Evolutionary conservation across 2,888 invertebrate genomes (phyloP).

Genomic region (Drosophila mulleri): DNA sequence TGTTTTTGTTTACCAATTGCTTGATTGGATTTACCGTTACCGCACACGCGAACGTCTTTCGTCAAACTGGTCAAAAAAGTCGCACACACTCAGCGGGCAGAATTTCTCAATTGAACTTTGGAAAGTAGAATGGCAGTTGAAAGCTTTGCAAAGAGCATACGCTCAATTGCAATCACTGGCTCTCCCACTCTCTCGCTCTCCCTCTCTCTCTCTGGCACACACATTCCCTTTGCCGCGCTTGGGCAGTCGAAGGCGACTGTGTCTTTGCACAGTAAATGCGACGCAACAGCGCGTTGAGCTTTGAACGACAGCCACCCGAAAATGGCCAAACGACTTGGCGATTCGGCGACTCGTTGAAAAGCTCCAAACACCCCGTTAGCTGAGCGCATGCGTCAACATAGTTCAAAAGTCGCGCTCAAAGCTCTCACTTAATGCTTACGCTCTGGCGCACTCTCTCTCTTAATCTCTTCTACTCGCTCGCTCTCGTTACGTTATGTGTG

Average conservation of each 20-base stretch:
- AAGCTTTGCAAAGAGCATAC: constrained; percentile 38
- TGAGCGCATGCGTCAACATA: constrained; percentile 55
- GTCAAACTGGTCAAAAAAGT: constrained; percentile 67
- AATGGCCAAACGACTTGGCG: constrained; percentile 62
- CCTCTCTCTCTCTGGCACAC: constrained; percentile 17
- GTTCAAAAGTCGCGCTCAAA: constrained; percentile 39
- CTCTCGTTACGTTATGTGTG: constrained; percentile 20
- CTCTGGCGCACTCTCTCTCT: constrained; percentile 3
- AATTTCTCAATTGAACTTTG: constrained; percentile 59
- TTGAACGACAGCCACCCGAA: constrained; percentile 63
- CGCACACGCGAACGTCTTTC: constrained; percentile 75
- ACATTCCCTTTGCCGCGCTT: constrained; percentile 38
- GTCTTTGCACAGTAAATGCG: constrained; percentile 40
- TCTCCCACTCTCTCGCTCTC: constrained; percentile 18
- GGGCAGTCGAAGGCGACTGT: constrained; percentile 38
- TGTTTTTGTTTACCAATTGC: constrained; percentile 38
- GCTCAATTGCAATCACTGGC: constrained; percentile 26
- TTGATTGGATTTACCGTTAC: constrained; percentile 55
- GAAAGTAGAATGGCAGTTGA: constrained; percentile 49
- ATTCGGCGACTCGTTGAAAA: constrained; percentile 31
- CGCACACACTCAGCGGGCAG: constrained; percentile 42
- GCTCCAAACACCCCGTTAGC: constrained; percentile 47
- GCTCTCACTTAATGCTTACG: constrained; percentile 9
- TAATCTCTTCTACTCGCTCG: background rate
- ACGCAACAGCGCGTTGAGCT: constrained; percentile 70